Conservation (phyloP, 2,888 invertebrate species). For the Leucophenga maculata region DNA sequence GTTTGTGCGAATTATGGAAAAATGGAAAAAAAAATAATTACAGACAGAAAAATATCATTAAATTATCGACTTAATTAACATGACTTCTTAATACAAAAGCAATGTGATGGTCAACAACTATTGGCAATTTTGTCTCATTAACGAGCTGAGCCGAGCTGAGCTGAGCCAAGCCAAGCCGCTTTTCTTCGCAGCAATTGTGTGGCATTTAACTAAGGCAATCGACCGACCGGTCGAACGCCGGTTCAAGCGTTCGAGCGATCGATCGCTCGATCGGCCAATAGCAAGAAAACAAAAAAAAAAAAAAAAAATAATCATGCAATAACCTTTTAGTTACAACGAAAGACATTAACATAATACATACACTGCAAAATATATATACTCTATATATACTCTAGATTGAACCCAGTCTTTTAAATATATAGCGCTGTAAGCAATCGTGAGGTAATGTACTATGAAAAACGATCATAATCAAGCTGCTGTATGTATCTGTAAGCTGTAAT, state of each 20-base stretch:
- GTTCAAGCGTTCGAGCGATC: neutral
- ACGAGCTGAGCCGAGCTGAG: neutral
- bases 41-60: neutral
- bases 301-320: neutral
- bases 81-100: conserved; percentile 57
- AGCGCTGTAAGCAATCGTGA: neutral
- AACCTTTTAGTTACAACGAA: conserved; percentile 11
- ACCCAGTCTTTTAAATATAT: neutral
- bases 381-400: neutral
- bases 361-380: neutral
- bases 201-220: conserved; percentile 18
- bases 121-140: conserved; percentile 22
- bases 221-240: neutral
- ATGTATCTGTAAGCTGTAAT: neutral
- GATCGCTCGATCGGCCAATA: neutral
- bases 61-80: conserved; percentile 50
- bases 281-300: neutral
- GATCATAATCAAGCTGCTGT: neutral
- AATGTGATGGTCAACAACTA: conserved; percentile 60
- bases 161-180: conserved; percentile 5
- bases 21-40: conserved; percentile 27
- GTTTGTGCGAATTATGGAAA: neutral
- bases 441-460: conserved; percentile 5
- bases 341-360: neutral
- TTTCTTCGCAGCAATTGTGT: conserved; percentile 14